Percentiles rank a stretch among this genome's conserved stretches.
These are phyloP conservation scores for Gasteruption jaculator DNA, from an alignment of 2,888 invertebrate genomes.

Conservation along the genomic window DNA sequence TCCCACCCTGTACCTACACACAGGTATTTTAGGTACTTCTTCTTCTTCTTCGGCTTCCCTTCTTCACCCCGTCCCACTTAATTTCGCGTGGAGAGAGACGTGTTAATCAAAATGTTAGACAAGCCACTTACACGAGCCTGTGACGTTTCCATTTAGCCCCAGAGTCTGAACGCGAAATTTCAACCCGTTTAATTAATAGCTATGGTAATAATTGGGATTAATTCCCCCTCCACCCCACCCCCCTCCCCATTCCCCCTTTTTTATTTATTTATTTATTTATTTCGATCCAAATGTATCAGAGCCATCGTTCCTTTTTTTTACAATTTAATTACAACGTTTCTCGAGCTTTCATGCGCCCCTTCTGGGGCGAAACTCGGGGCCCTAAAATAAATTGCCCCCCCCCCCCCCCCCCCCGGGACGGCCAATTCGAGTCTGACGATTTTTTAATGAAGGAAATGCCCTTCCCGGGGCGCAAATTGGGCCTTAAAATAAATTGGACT, in stretches of 20 bases:
- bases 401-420: too few species aligned
- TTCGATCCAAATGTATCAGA: too few species aligned
- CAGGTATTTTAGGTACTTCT: constrained; percentile 15
- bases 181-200: constrained; percentile 31
- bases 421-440: too few species aligned
- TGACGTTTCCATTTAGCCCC: constrained; percentile 50
- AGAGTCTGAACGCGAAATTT: constrained; percentile 9
- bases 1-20: too few species aligned
- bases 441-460: neutral
- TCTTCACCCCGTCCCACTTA: too few species aligned
- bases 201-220: constrained; percentile 22
- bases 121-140: constrained; percentile 50
- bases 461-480: neutral
- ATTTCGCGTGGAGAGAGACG: too few species aligned
- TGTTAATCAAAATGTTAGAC: constrained; percentile 53
- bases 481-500: neutral
- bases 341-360: too few species aligned
- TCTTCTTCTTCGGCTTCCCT: constrained; percentile 24
- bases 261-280: too few species aligned
- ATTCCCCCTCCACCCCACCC: neutral
- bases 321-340: too few species aligned
- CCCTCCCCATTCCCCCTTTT: neutral
- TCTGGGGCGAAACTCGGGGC: too few species aligned
- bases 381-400: too few species aligned
- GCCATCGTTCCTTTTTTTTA: too few species aligned